Conservation (phyloP, 2,113 vertebrate genomes). For the Cyanistes caeruleus region DNA sequence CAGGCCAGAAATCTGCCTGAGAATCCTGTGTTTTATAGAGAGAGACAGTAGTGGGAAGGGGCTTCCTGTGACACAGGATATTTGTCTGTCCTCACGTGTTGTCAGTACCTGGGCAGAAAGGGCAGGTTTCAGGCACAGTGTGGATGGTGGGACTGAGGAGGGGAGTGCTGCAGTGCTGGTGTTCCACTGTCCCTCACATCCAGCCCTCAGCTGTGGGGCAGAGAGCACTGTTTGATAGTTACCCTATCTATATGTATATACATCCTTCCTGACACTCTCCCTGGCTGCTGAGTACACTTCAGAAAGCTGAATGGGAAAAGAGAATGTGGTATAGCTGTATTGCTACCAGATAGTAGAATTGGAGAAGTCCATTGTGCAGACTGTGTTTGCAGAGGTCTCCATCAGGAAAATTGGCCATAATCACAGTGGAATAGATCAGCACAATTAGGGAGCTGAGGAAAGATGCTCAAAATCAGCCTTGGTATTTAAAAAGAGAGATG, state of each 20-base stretch:
- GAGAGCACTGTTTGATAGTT: not conserved
- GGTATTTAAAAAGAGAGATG: accelerated
- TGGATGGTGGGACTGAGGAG: not conserved
- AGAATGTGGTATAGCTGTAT: not conserved
- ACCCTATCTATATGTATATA: accelerated
- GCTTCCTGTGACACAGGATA: not conserved
- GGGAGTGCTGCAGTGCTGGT: not conserved
- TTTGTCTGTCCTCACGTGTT: not conserved
- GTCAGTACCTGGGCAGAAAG: not conserved
- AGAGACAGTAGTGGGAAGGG: not conserved
- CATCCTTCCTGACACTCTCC: not conserved
- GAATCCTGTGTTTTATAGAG: not conserved
- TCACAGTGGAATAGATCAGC: not conserved
- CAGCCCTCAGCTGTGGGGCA: not conserved
- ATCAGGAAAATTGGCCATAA: not conserved
- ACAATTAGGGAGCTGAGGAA: not conserved
- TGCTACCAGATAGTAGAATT: not conserved
- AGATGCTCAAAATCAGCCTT: not conserved
- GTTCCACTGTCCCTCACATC: not conserved
- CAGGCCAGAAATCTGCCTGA: not conserved
- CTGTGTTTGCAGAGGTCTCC: not conserved
- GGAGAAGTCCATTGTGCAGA: not conserved
- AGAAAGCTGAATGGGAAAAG: not conserved
- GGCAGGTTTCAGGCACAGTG: not conserved
- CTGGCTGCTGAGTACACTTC: not conserved